A percentile compares a stretch with the other conserved stretches of the same genome.
Conservation (phyloP, 2,888 invertebrate species). For the Idaea aversata region DNA sequence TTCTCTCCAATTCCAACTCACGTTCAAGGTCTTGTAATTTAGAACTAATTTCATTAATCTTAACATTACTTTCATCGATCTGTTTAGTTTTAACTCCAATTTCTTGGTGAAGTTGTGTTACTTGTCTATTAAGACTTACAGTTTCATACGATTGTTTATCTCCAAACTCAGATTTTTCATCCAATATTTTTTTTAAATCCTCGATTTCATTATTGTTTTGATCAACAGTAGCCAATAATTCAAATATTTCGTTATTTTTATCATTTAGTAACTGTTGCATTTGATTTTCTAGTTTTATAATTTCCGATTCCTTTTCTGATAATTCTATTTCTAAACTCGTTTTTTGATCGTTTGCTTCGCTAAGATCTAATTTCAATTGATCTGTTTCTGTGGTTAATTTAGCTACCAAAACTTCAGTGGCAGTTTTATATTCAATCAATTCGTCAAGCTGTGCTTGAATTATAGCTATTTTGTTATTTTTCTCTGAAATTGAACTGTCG, state of each 20-base stretch:
- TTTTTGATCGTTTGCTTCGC: slow-evolving; percentile 31
- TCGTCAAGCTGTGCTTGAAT: slow-evolving; percentile 41
- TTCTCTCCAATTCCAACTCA: slow-evolving; percentile 67
- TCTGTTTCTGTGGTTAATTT: slow-evolving; percentile 35
- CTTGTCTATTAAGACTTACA: slow-evolving; percentile 33
- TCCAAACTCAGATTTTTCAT: slow-evolving; percentile 38
- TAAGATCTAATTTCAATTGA: slow-evolving; percentile 28
- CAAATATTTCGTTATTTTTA: slow-evolving; percentile 38
- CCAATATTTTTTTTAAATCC: slow-evolving; percentile 34
- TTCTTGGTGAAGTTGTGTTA: slow-evolving; percentile 36
- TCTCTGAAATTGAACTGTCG: slow-evolving; percentile 36
- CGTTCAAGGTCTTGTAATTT: slow-evolving; percentile 46
- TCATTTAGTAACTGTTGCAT: slow-evolving; percentile 35
- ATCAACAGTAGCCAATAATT: slow-evolving; percentile 26
- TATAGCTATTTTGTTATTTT: slow-evolving; percentile 32
- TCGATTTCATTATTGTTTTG: slow-evolving; percentile 40
- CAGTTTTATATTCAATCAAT: slow-evolving; percentile 32
- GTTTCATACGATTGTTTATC: slow-evolving; percentile 37
- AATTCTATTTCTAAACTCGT: slow-evolving; percentile 26
- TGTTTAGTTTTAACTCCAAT: slow-evolving; percentile 38
- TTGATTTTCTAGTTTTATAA: slow-evolving; percentile 33
- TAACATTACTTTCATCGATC: slow-evolving; percentile 34
- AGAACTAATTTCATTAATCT: slow-evolving; percentile 36
- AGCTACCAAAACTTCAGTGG: slow-evolving; percentile 25
- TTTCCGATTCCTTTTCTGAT: slow-evolving; percentile 32